Evolutionary conservation across 2,888 invertebrate genomes (phyloP), one percentile per base, ranked within the genome.

Genomic region (Copidosoma aretas): DNA sequence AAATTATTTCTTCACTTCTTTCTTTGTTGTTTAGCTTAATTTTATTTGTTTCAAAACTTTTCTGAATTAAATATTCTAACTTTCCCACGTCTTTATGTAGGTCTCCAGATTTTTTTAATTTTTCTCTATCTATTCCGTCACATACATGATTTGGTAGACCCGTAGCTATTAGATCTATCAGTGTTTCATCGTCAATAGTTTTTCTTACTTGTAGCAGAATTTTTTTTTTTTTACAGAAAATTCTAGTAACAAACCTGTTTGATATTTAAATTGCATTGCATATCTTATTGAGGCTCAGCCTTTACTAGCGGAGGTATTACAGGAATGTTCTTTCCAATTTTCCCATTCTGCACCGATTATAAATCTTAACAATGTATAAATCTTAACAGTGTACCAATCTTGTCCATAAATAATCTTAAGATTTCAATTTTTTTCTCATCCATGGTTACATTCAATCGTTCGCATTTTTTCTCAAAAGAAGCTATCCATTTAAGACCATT

Each of bases 101-200:
- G 32, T 32, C 32, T 32, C 8, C 57, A 21, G 60, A 65, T 46
- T 74, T 53, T 53, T 73, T n/a, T n/a, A n/a, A n/a, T 32, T 32
- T 68, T 71, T 76, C 75, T 74, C 79, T 78, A 66, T 80, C 75
- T 60, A 79, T 79, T 72, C 59, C 77, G 63, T 78, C 74, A 32
- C 68, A 59, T 59, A 79, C 64, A 61, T 72, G 76, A 60, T 75
- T 73, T 72, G 79, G 78, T 70, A 81, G 70, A 22, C 77, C 78
- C 22, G 64, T 64, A 57, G 77, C 79, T 56, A 79, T 78, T 14
- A 79, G 64, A 71, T 79, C 75, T 56, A 80, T 76, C 52, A 78
- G 41, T 14, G 75, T 73, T 39, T 70, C 58, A 57, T 51, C 63
- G 66, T 77, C 76, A 15, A 76, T 75, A 32, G 66, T 60, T 68